Conservation (phyloP, 2,113 vertebrate species). For the Aldabrachelys gigantea region DNA sequence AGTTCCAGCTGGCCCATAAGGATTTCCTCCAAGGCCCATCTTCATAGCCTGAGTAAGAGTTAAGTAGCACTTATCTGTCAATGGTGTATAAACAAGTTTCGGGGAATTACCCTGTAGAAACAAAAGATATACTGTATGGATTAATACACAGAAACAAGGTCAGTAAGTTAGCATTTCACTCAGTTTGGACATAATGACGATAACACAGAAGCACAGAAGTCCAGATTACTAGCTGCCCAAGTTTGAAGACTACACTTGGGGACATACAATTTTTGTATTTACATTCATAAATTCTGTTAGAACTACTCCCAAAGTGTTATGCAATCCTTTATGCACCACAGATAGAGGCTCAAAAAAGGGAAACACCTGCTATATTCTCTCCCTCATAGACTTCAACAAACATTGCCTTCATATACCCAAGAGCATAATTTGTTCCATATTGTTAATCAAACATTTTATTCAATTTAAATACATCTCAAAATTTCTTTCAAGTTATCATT, state of each 20-base stretch:
- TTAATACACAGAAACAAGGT: not conserved
- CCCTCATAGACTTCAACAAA: not conserved
- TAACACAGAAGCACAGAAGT: not conserved
- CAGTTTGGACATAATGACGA: not conserved
- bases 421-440: not conserved
- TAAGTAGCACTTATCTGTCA: conserved; percentile 98
- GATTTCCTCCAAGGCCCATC: conserved; percentile 97
- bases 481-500: not conserved
- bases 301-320: not conserved
- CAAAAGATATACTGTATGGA: not conserved
- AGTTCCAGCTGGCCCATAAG: conserved; percentile 96
- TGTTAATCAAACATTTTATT: not conserved
- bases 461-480: not conserved
- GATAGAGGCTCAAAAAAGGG: not conserved
- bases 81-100: conserved; percentile 95
- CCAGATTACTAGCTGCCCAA: not conserved
- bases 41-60: conserved; percentile 97
- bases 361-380: not conserved
- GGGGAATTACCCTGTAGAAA: conserved; percentile 90
- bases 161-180: not conserved
- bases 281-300: not conserved
- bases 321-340: not conserved
- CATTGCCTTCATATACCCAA: not conserved
- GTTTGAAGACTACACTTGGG: not conserved
- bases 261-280: not conserved